Evolutionary conservation across 2,888 invertebrate species (phyloP), one percentile per base, ranked within the genome.

Genomic region (Spodoptera littoralis): DNA sequence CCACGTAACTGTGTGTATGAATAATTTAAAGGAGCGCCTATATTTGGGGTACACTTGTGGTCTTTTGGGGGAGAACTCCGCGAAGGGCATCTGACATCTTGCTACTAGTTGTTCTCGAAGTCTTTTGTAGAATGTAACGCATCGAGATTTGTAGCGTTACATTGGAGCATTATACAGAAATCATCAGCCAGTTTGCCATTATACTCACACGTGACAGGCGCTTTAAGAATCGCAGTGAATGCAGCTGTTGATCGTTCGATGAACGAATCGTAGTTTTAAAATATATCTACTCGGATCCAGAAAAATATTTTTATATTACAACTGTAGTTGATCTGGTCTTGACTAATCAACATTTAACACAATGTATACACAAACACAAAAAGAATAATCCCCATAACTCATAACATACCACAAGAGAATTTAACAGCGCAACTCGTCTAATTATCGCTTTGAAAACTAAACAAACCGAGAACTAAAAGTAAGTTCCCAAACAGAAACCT

Each of bases 1-100:
- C 73, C 83, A 83, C 83, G 83, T 81, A 77, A 61, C 77, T 50
- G 69, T 75, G 70, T 68, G 70, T 80, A 83, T 83, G 81, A 83
- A 83, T 84, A 79, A 84, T 82, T 83, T 81, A 81, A 71, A 70
- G 58, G 62, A 62, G 65, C 30, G 61, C 56, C 64, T 73, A 69
- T 74, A 70, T 76, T 76, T 67, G 69, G 74, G 63, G 65, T 70
- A 70, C 61, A 66, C 63, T 71, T 56, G 73, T 59, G 74, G 61
- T 58, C 60, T 62, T 51, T 47, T 47, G 56, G 69, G 69, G 78
- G 69, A 74, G 51, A 81, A 82, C 67, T 80, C 79, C 49, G 66
- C 58, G 64, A 52, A 24, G 51, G 61, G 64, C 70, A 64, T 48
- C 59, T 66, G 73, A 42, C 13, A 45, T 24, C 18, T 22, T 12